Conservation (phyloP, 2,797 vertebrate species). For the Tarsius wallacei region DNA sequence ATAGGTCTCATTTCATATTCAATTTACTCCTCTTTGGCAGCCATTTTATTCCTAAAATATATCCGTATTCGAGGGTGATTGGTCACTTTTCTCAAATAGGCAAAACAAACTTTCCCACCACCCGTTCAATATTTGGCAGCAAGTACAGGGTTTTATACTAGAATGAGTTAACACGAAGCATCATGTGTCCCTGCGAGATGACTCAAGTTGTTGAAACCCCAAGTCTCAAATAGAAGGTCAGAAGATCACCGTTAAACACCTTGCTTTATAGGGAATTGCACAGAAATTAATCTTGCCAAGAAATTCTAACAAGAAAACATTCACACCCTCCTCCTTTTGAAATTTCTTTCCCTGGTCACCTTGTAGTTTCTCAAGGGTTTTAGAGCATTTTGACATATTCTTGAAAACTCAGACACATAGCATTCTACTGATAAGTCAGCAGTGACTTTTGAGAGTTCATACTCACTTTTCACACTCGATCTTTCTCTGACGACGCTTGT, state of each 20-base stretch:
- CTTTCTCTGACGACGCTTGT: background rate
- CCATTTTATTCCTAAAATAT: background rate
- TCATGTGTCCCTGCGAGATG: background rate
- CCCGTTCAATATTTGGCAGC: background rate
- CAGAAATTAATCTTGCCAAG: conserved; percentile 47
- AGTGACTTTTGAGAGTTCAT: background rate
- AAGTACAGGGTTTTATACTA: background rate
- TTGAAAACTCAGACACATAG: background rate
- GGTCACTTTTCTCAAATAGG: background rate
- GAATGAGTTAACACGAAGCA: background rate
- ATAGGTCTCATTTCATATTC: background rate
- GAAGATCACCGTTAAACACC: background rate
- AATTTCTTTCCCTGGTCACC: background rate
- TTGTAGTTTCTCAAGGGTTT: background rate
- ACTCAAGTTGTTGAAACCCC: background rate
- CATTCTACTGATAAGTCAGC: background rate
- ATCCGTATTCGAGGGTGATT: background rate
- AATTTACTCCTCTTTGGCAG: background rate
- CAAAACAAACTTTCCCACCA: background rate
- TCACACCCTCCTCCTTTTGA: background rate
- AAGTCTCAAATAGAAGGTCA: background rate
- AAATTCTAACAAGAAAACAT: background rate
- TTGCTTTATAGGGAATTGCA: background rate
- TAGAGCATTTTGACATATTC: conserved; percentile 59
- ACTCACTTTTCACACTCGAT: background rate